Evolutionary conservation across 2,113 vertebrate genomes (phyloP).

Genomic region (Oriolus oriolus): DNA sequence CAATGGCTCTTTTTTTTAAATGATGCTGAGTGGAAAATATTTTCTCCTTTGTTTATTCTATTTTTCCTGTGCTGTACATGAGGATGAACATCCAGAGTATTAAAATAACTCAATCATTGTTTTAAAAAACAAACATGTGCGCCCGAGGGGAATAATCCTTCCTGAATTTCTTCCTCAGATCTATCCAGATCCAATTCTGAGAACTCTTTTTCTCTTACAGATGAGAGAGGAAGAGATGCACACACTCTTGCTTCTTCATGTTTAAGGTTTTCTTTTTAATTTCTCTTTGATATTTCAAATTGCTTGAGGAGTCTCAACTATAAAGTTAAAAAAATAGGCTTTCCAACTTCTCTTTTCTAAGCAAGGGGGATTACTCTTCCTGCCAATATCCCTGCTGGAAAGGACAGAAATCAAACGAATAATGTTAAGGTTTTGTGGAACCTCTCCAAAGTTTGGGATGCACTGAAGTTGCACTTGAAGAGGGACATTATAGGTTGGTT

Average conservation of each 20-base stretch:
- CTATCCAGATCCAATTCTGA: slow-evolving; percentile 1
- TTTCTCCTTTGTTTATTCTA: slow-evolving; percentile 42
- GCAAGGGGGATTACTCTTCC: neutral
- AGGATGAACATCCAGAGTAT: slow-evolving; percentile 42
- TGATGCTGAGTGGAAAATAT: slow-evolving; percentile 35
- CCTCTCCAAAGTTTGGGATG: neutral
- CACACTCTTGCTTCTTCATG: neutral
- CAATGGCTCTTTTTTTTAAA: neutral
- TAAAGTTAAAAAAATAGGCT: neutral
- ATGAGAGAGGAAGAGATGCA: neutral
- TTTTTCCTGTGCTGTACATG: slow-evolving; percentile 36
- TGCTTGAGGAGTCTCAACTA: neutral
- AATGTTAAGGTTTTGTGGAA: neutral
- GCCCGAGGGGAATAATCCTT: slow-evolving; percentile 53
- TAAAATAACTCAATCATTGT: slow-evolving; percentile 64
- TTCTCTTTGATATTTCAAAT: neutral
- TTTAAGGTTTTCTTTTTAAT: neutral
- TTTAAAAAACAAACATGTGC: slow-evolving; percentile 50
- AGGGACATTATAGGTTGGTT: neutral
- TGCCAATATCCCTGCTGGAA: neutral
- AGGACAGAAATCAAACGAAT: neutral
- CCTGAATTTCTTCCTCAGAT: slow-evolving; percentile 54
- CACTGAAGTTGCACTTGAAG: neutral
- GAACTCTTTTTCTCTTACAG: neutral
- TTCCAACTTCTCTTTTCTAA: neutral